A percentile compares a stretch with the other conserved stretches of the same genome.
Conservation (phyloP, 2,888 invertebrate species). For the Scrobipalpa atriplicella region DNA sequence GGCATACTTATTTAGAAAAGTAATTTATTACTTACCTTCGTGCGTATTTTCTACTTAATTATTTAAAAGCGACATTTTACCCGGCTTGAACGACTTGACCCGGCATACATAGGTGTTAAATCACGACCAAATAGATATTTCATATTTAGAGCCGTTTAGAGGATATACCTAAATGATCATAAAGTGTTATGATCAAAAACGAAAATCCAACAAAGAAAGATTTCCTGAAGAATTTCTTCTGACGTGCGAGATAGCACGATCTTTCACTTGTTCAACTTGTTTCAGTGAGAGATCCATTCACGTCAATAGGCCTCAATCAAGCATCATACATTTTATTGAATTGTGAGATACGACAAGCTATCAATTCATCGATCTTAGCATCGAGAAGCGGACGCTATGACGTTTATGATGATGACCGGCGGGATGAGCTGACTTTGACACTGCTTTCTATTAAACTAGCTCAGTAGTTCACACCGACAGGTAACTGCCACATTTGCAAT, state of each 20-base stretch:
- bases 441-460: slow-evolving; percentile 48
- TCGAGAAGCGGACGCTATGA: not conserved
- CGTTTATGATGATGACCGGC: slow-evolving; percentile 10
- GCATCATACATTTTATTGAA: not conserved
- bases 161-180: too few species aligned
- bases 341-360: not conserved
- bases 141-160: too few species aligned
- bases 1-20: too few species aligned
- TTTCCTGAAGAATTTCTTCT: not conserved
- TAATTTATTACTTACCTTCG: too few species aligned
- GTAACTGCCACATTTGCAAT: slow-evolving; percentile 52
- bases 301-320: not conserved
- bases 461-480: slow-evolving; percentile 42
- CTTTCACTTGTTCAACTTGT: not conserved
- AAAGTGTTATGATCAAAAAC: too few species aligned
- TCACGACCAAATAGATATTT: too few species aligned
- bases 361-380: not conserved
- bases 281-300: not conserved
- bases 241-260: not conserved
- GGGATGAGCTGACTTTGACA: slow-evolving; percentile 36
- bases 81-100: too few species aligned
- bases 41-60: too few species aligned
- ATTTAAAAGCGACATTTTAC: too few species aligned
- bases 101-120: too few species aligned
- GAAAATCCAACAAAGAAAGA: too few species aligned